phyloP scores from a whole-genome alignment of 1,140 invertebrate species.

The Tigriopus japonicus region DNA sequence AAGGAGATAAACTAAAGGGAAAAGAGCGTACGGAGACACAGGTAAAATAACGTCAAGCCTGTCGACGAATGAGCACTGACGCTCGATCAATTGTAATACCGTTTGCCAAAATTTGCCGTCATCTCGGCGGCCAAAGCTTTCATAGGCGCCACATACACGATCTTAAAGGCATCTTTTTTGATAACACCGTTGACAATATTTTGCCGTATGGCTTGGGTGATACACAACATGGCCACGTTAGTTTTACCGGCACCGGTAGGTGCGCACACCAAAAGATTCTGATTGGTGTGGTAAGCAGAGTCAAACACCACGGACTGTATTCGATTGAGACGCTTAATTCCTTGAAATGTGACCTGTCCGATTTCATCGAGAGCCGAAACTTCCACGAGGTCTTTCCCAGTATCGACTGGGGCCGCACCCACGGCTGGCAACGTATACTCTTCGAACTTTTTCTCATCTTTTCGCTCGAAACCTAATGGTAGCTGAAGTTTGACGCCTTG shows the following conservation, averaged over 20 bases:
- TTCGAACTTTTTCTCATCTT: conserved; percentile 49
- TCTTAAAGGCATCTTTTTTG: conserved; percentile 85
- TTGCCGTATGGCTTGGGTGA: conserved; percentile 71
- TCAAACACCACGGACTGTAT: conserved; percentile 93
- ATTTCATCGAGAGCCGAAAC: conserved; percentile 59
- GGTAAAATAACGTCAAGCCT: too few relatives aligned
- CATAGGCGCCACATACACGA: conserved; percentile 98
- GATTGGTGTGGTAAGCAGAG: conserved; percentile 84
- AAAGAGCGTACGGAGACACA: too few relatives aligned
- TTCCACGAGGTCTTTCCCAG: conserved; percentile 46
- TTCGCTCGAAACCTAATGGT: conserved; percentile 50
- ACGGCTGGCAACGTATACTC: conserved; percentile 69
- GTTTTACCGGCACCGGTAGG: conserved; percentile 95
- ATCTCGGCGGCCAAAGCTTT: conserved; percentile 97
- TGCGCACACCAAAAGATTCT: conserved; percentile 89
- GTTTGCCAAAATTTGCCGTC: conserved; percentile 77
- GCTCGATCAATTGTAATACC: background rate
- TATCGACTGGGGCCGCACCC: conserved; percentile 37
- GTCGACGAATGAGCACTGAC: too few relatives aligned
- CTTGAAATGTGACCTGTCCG: conserved; percentile 64
- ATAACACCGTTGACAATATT: conserved; percentile 59
- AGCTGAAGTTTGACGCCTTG: conserved; percentile 55
- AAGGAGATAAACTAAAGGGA: conserved; percentile 20
- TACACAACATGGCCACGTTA: conserved; percentile 84
- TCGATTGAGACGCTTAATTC: conserved; percentile 65